These are phyloP conservation scores for Chironomus riparius DNA, from an alignment of 2,888 invertebrate genomes.

Conservation along the genomic window DNA sequence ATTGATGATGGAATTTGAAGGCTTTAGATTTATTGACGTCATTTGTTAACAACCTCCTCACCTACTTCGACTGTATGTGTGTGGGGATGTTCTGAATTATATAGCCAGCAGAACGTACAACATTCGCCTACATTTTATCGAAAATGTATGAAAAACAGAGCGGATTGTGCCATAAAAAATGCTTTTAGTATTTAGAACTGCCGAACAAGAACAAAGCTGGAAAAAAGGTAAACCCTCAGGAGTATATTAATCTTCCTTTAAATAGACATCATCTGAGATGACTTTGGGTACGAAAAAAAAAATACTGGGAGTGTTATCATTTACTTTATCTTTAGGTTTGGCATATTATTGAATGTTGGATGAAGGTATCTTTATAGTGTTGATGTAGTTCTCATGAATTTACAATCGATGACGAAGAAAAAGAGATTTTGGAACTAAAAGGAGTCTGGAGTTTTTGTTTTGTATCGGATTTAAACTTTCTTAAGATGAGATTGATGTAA, in stretches of 20 bases:
- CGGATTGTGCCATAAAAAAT: constrained; percentile 15
- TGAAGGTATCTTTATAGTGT: too few relatives aligned
- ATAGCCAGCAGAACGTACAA: background rate
- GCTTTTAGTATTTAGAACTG: background rate
- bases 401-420: too few relatives aligned
- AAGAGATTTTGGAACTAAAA: too few relatives aligned
- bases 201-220: too few relatives aligned
- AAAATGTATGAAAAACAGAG: background rate
- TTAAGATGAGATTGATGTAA: too few relatives aligned
- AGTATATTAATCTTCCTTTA: constrained; percentile 24
- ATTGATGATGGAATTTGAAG: too few relatives aligned
- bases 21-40: too few relatives aligned
- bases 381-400: too few relatives aligned
- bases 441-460: too few relatives aligned
- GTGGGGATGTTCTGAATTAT: background rate
- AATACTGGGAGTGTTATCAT: background rate
- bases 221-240: constrained; percentile 2
- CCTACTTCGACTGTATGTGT: background rate
- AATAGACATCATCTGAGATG: constrained; percentile 16
- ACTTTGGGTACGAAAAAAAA: background rate
- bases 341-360: background rate
- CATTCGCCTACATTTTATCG: background rate
- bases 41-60: too few relatives aligned
- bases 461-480: too few relatives aligned
- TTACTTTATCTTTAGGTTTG: background rate